Evolutionary conservation across 2,888 invertebrate species (phyloP), one percentile per base, ranked within the genome.

Genomic region (Operophtera brumata): DNA sequence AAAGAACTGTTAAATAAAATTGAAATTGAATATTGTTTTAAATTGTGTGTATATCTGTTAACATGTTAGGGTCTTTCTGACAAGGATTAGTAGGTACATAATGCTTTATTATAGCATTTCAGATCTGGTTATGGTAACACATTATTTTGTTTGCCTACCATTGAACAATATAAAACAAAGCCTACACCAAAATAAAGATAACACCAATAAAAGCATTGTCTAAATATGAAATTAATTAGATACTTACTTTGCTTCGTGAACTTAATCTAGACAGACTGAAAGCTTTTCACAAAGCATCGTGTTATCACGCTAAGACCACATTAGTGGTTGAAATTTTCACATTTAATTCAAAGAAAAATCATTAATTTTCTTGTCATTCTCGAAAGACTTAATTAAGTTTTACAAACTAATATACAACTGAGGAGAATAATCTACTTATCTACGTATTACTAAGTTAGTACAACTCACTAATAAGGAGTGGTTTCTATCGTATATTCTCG

Each of bases 221-320:
- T 39, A 12, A 36, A 49, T 28, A 53, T 51, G 42, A 37, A 53
- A 47, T 45, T 51, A 50, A 47, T 53, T 45, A 57, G 11, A 20
- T 20, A 47, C 32, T 43, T 45, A 47, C 25, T 61, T 45, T 44
- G 39, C 47, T 45, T 50, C 39, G 50, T 49, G 37, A 53, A 50
- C 51, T 54, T 26, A 55, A 57, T 59, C 34, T 57, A 54, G 53
- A 57, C 44, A 45, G 49, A 51, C 47, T 53, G 51, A 55, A 60
- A 65, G 67, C 61, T 62, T 63, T 63, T 45, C 54, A 49, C 48
- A 59, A 61, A 54, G 47, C 50, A 55, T 48, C 36, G 57, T 62
- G 58, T 63, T 63, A 66, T 66, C 77, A 77, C 75, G 78, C 75
- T 62, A 77, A 71, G 64, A 61, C 69, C 67, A 61, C 71, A 77